Percentiles rank a stretch among this genome's conserved stretches.
Conservation (phyloP, 2,113 vertebrate genomes). For the Steatornis caripensis region DNA sequence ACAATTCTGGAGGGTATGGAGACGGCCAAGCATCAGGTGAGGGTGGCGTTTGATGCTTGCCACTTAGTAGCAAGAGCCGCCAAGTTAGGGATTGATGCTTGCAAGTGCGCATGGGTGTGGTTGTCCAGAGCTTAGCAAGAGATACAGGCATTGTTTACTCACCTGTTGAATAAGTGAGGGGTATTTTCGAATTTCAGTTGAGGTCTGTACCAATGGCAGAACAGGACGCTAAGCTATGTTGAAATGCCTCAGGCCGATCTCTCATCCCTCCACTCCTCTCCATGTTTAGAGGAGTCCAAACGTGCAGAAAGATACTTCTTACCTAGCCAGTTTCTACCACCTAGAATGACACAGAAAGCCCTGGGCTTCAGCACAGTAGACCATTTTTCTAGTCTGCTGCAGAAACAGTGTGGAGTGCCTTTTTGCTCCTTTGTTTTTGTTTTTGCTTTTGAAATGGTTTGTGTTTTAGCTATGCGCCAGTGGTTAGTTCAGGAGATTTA, state of each 20-base stretch:
- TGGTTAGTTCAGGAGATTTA: not conserved
- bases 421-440: not conserved
- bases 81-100: conserved; percentile 76
- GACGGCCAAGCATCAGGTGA: conserved; percentile 86
- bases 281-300: conserved; percentile 60
- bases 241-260: conserved; percentile 73
- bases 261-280: conserved; percentile 73
- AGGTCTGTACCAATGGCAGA: not conserved
- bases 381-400: conserved; percentile 5
- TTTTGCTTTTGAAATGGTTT: not conserved
- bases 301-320: not conserved
- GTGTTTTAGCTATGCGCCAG: not conserved
- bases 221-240: not conserved
- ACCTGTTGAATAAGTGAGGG: not conserved
- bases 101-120: conserved; percentile 70
- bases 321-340: not conserved
- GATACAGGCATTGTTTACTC: conserved; percentile 23
- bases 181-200: not conserved
- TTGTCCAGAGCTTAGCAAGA: conserved; percentile 32
- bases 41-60: conserved; percentile 83
- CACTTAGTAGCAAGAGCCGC: conserved; percentile 76
- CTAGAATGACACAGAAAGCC: not conserved
- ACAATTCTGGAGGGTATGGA: conserved; percentile 86
- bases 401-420: not conserved
- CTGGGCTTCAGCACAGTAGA: not conserved